Base-by-base conservation (phyloP, 2,888 invertebrate genomes). In the Cephus nigrinus region DNA sequence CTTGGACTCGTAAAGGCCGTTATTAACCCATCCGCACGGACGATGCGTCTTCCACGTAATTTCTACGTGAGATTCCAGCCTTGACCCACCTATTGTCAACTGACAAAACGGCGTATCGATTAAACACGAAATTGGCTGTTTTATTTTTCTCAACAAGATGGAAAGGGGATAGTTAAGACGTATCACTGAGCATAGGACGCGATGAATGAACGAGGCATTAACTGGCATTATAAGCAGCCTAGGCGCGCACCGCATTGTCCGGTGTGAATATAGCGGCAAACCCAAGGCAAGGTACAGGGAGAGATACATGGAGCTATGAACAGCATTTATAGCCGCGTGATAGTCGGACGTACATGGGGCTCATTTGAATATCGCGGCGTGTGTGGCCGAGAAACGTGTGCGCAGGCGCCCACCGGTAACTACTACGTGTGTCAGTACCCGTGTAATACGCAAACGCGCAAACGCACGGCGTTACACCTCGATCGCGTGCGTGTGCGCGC, bases 291-390 rank as follows among this genome's bases (percentile, higher is more conserved):
- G 71, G 71, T 31, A 71, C 71, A 71, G 12, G 71, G 31, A 33
- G 71, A 71, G 71, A 71, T 71, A 71, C 71, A 71, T 33, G 74
- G 74, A n/a, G 74, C 80, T 79, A 78, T 68, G 79, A 80, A 82
- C 79, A 81, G 82, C 81, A 75, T 83, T 84, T 84, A 83, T 83
- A 80, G 81, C 81, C 73, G 71, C 75, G 74, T 78, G 84, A 86
- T 84, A 83, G 84, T 78, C 79, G 80, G 75, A 81, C 80, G 68
- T 79, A 79, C 81, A 81, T 80, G 79, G 78, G 69, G 78, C 84
- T 88, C 86, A 88, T 88, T 88, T 88, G 85, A 88, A 88, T 88
- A 85, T 82, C 81, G 72, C 87, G 78, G 83, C 83, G 85, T 88
- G 88, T 88, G 87, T 86, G 88, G 88, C 83, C 87, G 55, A 55